Evolutionary conservation across 2,113 vertebrate genomes (phyloP).

Genomic region (Gymnorhina tibicen): DNA sequence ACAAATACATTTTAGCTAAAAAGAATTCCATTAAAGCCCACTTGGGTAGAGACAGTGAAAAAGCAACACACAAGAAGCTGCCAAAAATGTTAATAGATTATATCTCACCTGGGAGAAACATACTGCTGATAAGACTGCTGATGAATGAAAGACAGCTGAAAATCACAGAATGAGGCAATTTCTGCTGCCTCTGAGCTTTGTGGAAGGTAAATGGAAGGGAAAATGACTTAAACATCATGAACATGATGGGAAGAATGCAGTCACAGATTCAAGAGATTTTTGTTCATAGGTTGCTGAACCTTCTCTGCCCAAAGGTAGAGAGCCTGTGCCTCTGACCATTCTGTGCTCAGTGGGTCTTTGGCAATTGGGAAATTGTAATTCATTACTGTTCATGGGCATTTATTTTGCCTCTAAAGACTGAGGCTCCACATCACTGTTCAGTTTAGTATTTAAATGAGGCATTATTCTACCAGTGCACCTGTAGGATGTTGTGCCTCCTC

Average conservation of each 20-base stretch:
- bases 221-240: background rate
- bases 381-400: background rate
- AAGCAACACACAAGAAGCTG: background rate
- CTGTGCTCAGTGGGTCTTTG: background rate
- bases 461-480: background rate
- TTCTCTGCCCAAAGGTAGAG: background rate
- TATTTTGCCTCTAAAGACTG: background rate
- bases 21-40: background rate
- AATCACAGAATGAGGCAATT: background rate
- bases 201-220: background rate
- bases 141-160: background rate
- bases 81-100: constrained; percentile 38
- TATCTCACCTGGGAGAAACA: constrained; percentile 6
- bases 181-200: background rate
- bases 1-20: background rate
- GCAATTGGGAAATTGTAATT: background rate
- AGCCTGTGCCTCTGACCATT: background rate
- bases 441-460: background rate
- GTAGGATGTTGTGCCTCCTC: background rate
- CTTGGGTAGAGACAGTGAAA: background rate
- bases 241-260: background rate
- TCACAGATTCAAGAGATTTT: background rate
- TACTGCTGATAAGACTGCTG: background rate
- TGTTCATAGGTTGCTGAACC: background rate
- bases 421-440: background rate